Conservation (phyloP, 2,888 invertebrate genomes). For the Ferrisia virgata region DNA sequence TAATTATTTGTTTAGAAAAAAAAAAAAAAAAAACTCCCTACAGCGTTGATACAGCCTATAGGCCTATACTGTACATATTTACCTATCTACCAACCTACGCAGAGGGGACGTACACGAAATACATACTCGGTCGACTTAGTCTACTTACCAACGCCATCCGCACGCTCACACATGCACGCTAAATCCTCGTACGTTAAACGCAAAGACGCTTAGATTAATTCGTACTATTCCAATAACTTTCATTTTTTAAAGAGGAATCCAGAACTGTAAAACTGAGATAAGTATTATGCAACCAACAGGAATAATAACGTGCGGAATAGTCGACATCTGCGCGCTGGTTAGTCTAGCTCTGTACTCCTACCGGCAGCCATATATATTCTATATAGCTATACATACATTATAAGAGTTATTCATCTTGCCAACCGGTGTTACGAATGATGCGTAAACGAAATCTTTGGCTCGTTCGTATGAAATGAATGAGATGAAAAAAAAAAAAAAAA, state of each 20-base stretch:
- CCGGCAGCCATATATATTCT: neutral
- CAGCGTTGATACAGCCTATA: neutral
- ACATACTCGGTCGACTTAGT: too few relatives aligned
- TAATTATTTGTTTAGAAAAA: neutral
- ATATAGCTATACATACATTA: neutral
- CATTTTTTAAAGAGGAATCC: constrained; percentile 45
- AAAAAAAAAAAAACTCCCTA: neutral
- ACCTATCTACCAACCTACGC: too few relatives aligned
- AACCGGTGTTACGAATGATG: constrained; percentile 34
- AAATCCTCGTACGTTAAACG: neutral
- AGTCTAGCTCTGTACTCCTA: neutral
- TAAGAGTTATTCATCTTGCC: neutral
- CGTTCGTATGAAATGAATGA: too few relatives aligned
- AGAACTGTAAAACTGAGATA: constrained; percentile 39
- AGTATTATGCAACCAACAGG: constrained; percentile 38
- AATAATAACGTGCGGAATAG: constrained; percentile 36
- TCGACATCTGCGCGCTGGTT: constrained; percentile 28
- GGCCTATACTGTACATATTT: neutral
- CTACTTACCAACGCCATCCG: neutral
- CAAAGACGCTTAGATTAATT: constrained; percentile 16
- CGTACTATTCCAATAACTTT: constrained; percentile 40
- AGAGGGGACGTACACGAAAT: too few relatives aligned
- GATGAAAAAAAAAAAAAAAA: too few relatives aligned
- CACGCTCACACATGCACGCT: neutral
- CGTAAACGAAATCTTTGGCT: constrained; percentile 11